A percentile compares a stretch with the other conserved stretches of the same genome.
These are phyloP conservation scores for Catocala nupta DNA, from an alignment of 2,888 invertebrate species.

Conservation along the genomic window DNA sequence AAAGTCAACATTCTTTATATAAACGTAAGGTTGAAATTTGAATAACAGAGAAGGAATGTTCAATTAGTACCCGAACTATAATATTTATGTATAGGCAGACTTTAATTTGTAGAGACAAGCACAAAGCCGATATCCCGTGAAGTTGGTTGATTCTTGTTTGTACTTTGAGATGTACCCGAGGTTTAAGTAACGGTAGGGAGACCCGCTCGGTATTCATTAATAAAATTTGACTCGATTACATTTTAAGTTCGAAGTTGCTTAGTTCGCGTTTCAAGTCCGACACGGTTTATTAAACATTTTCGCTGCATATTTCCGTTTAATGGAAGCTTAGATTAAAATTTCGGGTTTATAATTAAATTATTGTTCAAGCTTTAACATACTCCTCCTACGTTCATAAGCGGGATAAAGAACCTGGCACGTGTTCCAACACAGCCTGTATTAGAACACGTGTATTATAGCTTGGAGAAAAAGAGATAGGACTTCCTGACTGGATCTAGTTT, in stretches of 20 bases:
- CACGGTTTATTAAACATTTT: background rate
- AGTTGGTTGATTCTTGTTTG: conserved; percentile 21
- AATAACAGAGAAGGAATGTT: background rate
- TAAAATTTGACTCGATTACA: conserved; percentile 16
- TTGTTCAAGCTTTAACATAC: no score
- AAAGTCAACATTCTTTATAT: background rate
- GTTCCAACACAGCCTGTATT: no score
- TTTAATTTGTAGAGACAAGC: conserved; percentile 25
- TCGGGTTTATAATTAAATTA: no score
- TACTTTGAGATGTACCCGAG: conserved; percentile 5
- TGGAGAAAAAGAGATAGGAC: no score
- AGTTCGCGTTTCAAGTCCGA: background rate
- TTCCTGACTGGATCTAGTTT: no score
- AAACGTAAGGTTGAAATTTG: conserved; percentile 7
- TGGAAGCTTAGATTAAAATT: background rate
- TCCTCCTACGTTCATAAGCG: no score
- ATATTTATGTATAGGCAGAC: conserved; percentile 9
- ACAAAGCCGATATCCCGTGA: conserved; percentile 20
- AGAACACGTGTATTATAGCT: no score
- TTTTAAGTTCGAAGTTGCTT: conserved; percentile 4
- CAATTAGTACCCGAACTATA: conserved; percentile 17
- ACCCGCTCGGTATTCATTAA: conserved; percentile 7
- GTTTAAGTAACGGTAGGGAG: conserved; percentile 7
- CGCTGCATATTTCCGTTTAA: background rate
- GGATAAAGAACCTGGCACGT: background rate